Evolutionary conservation across 2,888 invertebrate species (phyloP).

Genomic region (Isotomurus palustris): DNA sequence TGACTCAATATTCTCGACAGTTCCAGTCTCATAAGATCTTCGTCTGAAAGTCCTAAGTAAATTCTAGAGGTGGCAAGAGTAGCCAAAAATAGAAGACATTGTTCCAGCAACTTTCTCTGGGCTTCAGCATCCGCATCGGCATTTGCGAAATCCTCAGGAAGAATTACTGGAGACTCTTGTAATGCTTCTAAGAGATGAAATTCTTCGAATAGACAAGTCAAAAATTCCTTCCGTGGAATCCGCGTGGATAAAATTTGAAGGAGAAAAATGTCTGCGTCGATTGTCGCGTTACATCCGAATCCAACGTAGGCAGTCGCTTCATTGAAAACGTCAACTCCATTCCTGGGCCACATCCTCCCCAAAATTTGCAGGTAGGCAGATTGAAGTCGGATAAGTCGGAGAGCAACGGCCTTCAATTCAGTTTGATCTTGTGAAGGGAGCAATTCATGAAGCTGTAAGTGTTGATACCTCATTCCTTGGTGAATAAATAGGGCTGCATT

Average conservation of each 20-base stretch:
- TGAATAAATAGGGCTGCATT: conserved; percentile 84
- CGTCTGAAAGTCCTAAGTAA: conserved; percentile 67
- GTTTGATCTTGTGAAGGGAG: conserved; percentile 67
- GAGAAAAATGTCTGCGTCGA: conserved; percentile 92
- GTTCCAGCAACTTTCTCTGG: conserved; percentile 84
- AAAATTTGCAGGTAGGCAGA: conserved; percentile 91
- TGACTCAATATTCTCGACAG: conserved; percentile 89
- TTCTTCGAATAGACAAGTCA: conserved; percentile 23
- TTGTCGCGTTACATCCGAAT: conserved; percentile 97
- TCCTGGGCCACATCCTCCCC: conserved; percentile 90
- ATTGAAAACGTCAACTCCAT: conserved; percentile 93
- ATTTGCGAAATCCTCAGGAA: neutral
- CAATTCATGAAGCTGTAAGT: conserved; percentile 66
- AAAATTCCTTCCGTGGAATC: conserved; percentile 8
- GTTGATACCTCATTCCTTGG: conserved; percentile 75
- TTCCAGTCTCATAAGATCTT: conserved; percentile 71
- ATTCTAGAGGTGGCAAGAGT: conserved; percentile 81
- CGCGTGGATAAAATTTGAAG: conserved; percentile 63
- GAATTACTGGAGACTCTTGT: neutral
- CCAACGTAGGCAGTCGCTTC: conserved; percentile 98
- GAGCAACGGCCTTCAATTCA: conserved; percentile 54
- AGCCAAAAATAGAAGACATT: conserved; percentile 82
- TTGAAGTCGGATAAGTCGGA: conserved; percentile 25
- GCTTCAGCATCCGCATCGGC: conserved; percentile 65
- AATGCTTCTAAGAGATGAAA: conserved; percentile 21